Evolutionary conservation across 1,140 invertebrate species (phyloP).

Genomic region (Neuroterus valhalla): DNA sequence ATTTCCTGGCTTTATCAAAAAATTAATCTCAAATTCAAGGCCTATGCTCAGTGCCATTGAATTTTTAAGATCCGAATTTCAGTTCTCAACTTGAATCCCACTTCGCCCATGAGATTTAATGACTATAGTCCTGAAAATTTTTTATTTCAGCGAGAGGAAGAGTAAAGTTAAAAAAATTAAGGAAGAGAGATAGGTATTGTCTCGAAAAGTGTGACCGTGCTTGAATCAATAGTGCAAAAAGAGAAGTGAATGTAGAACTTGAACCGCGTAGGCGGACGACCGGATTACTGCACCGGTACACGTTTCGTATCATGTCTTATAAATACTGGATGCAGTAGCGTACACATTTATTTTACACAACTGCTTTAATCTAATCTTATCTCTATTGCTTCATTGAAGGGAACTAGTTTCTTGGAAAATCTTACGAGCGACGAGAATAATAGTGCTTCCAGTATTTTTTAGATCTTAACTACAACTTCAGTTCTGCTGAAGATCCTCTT

Average conservation of each 20-base stretch:
- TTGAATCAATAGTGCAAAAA: not conserved
- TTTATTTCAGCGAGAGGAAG: too few relatives aligned
- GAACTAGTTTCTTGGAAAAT: conserved; percentile 3
- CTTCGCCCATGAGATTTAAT: too few relatives aligned
- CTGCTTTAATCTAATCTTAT: conserved; percentile 19
- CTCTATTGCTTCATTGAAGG: conserved; percentile 10
- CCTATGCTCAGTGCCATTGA: too few relatives aligned
- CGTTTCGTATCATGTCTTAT: conserved; percentile 18
- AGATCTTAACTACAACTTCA: not conserved
- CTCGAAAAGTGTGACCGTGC: conserved; percentile 13
- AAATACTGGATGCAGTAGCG: conserved; percentile 15
- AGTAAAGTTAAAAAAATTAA: conserved; percentile 22
- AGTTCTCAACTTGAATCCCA: too few relatives aligned
- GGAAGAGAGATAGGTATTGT: not conserved
- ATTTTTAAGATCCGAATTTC: too few relatives aligned
- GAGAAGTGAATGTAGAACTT: conserved; percentile 20
- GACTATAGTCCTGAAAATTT: too few relatives aligned
- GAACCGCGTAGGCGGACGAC: conserved; percentile 23
- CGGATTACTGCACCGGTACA: conserved; percentile 6
- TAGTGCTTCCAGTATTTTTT: not conserved
- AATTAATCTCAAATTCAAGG: too few relatives aligned
- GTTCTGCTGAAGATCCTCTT: not conserved
- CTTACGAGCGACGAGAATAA: not conserved
- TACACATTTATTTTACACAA: conserved; percentile 6
- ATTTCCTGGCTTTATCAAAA: too few relatives aligned